Evolutionary conservation across 2,797 vertebrate genomes (phyloP).

Genomic region (Oophaga sylvatica): DNA sequence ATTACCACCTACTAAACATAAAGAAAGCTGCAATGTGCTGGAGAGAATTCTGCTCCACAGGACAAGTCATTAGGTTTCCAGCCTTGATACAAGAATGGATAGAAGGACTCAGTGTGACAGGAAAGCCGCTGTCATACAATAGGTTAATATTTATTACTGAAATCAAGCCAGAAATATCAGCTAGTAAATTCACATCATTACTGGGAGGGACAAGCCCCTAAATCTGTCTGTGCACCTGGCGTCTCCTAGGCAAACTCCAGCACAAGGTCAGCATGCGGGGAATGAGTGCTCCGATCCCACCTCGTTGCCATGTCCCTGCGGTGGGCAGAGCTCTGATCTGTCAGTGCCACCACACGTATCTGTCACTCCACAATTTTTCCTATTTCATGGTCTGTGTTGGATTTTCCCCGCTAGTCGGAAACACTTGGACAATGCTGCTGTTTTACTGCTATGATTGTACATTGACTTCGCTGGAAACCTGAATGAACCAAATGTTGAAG

Average conservation of each 20-base stretch:
- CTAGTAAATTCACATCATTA: conserved; percentile 62
- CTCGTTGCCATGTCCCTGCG: not conserved
- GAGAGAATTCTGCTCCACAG: not conserved
- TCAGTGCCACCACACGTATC: not conserved
- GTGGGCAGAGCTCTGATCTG: not conserved
- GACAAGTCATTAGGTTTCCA: not conserved
- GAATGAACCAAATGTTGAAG: too few species aligned
- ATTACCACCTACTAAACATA: conserved; percentile 69
- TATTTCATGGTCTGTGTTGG: not conserved
- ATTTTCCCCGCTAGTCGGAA: not conserved
- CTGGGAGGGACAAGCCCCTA: conserved; percentile 50
- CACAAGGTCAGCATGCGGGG: conserved; percentile 31
- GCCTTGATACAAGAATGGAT: conserved; percentile 60
- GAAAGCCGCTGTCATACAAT: conserved; percentile 45
- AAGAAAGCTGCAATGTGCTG: conserved; percentile 9
- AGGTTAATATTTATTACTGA: conserved; percentile 62
- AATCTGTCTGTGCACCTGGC: conserved; percentile 53
- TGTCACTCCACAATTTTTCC: not conserved
- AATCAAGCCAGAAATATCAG: conserved; percentile 58
- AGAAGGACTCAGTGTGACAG: conserved; percentile 72
- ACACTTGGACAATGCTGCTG: not conserved
- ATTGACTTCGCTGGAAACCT: too few species aligned
- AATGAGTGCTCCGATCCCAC: not conserved
- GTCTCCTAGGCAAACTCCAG: conserved; percentile 39
- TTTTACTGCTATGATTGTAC: too few species aligned